Evolutionary conservation across 1,140 invertebrate species (phyloP), one percentile per base, ranked within the genome.

Genomic region (Trichonephila inaurata): DNA sequence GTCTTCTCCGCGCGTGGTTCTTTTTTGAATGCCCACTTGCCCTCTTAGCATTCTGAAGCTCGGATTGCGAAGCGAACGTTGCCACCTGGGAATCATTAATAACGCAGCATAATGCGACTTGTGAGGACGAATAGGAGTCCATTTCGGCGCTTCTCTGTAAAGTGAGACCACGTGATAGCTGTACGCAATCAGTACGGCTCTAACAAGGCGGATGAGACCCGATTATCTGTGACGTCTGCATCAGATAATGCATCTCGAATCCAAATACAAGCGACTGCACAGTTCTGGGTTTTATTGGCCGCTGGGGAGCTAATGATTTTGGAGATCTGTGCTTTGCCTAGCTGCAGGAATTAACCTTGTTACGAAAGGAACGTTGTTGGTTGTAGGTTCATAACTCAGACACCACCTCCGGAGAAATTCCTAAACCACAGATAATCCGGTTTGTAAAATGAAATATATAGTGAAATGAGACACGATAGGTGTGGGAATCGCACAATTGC

Each of bases 71-170:
- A 77, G 89, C 89, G 89, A 91, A 72, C 66, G 89, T 91, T 91
- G 89, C 89, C 89, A 91, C 89, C 89, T 91, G 89, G 72, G 89
- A 51, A 91, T 91, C 89, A 91, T 91, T 91, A 91, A 91, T 91
- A 91, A 91, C 89, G 89, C 51, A 91, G 89, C 89, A 82, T 89
- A 91, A 91, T 91, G 89, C 89, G 72, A 44, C 89, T 82, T 61
- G 89, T 16, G 33, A 81, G 77, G 72, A 62, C 69, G 69, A 77
- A 82, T 82, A 24, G 89, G 72, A 60, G 51, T n/a, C 24, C 77
- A 58, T 82, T 77, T 69, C 69, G 69, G 69, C 58, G 44, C 69
- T 82, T 58, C 89, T 61, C 51, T 58, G n/a, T 90, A 91, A 85
- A 91, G 72, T 21, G 51, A 69, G 60, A 21, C 44, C 72, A 82